Conservation (phyloP, 1,140 invertebrate genomes). For the Pectinophora gossypiella region DNA sequence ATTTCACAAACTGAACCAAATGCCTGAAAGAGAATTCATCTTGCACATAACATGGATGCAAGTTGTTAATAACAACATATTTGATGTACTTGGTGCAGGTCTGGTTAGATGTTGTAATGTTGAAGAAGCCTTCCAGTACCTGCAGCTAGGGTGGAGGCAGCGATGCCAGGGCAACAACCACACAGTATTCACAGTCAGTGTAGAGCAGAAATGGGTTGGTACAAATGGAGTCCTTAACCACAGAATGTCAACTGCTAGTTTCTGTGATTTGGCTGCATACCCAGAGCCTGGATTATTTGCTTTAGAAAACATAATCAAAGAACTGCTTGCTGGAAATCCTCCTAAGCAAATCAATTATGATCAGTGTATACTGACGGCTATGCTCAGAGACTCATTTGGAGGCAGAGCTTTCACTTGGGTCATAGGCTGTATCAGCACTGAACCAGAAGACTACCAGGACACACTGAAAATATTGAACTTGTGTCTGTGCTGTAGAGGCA, state of each 20-base stretch:
- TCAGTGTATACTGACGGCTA: constrained; percentile 79
- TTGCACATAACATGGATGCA: constrained; percentile 81
- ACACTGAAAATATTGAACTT: constrained; percentile 80
- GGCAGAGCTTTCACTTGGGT: constrained; percentile 81
- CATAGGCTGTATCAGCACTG: constrained; percentile 79
- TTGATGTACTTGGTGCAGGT: constrained; percentile 76
- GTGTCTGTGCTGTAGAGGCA: constrained; percentile 77
- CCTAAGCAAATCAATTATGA: constrained; percentile 78
- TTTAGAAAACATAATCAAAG: constrained; percentile 78
- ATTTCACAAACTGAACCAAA: constrained; percentile 79
- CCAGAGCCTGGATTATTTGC: constrained; percentile 78
- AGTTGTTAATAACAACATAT: constrained; percentile 76
- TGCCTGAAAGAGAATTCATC: constrained; percentile 77
- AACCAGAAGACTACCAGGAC: constrained; percentile 78
- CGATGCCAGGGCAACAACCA: constrained; percentile 71
- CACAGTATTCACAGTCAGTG: constrained; percentile 80
- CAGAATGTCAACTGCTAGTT: constrained; percentile 81
- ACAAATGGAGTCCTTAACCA: constrained; percentile 75
- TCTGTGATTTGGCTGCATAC: constrained; percentile 79
- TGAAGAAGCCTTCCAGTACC: constrained; percentile 75
- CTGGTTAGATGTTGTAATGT: constrained; percentile 74
- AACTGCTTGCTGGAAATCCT: constrained; percentile 75
- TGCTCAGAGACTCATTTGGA: constrained; percentile 82
- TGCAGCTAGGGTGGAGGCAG: constrained; percentile 67
- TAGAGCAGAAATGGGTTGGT: constrained; percentile 81